Evolutionary conservation across 2,113 vertebrate species (phyloP).

Genomic region (Laticauda colubrina): DNA sequence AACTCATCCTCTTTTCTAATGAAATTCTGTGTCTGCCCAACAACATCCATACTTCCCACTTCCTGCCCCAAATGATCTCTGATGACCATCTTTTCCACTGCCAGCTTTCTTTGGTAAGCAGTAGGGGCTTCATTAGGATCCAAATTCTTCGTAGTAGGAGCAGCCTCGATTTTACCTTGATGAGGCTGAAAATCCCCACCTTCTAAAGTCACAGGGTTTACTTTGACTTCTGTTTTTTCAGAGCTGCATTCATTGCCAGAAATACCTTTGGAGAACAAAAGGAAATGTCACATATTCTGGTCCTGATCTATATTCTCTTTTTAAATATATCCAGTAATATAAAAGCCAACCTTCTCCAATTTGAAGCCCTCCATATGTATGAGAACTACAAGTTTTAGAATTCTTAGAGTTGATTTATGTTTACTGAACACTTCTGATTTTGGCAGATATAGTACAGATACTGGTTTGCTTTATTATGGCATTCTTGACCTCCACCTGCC

Average conservation of each 20-base stretch:
- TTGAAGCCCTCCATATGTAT: not conserved
- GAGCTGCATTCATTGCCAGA: not conserved
- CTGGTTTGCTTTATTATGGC: not conserved
- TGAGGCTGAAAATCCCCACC: not conserved
- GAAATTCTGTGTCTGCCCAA: conserved; percentile 17
- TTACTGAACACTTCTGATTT: not conserved
- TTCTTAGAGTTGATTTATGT: not conserved
- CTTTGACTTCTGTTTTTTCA: not conserved
- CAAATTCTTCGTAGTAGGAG: not conserved
- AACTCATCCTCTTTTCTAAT: conserved; percentile 5
- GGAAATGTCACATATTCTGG: not conserved
- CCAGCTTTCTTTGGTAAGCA: not conserved
- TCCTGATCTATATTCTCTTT: not conserved
- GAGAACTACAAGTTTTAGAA: not conserved
- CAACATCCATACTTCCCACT: conserved; percentile 36
- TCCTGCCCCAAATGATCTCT: conserved; percentile 40
- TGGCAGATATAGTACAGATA: not conserved
- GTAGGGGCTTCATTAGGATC: not conserved
- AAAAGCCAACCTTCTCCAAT: not conserved
- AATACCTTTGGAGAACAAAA: conserved; percentile 8
- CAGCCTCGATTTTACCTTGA: not conserved
- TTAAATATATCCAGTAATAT: not conserved
- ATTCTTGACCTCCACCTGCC: not conserved
- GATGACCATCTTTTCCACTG: conserved; percentile 57
- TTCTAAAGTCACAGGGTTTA: not conserved